phyloP scores from a whole-genome alignment of 2,113 vertebrate genomes.

The Callocephalon fimbriatum region DNA sequence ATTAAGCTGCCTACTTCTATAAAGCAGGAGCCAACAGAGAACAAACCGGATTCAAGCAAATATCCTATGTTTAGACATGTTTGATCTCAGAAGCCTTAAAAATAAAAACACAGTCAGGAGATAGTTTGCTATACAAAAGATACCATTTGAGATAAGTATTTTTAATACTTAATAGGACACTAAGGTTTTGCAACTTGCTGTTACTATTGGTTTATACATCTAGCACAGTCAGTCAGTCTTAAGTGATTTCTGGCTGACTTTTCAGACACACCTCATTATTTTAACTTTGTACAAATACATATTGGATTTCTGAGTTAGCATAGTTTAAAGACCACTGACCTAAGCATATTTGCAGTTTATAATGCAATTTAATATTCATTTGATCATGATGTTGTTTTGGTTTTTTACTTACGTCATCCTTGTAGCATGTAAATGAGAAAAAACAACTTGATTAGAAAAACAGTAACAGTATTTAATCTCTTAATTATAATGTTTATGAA shows the following conservation, averaged over 20 bases:
- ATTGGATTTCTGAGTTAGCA: not conserved
- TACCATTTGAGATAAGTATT: not conserved
- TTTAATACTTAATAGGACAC: not conserved
- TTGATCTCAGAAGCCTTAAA: not conserved
- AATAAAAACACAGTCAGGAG: not conserved
- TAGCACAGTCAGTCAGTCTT: not conserved
- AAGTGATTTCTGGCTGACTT: not conserved
- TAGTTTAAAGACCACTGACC: conserved; percentile 21
- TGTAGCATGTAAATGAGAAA: conserved; percentile 74
- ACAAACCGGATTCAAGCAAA: not conserved
- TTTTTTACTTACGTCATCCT: conserved; percentile 83
- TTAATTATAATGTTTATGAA: not conserved
- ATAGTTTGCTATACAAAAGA: not conserved
- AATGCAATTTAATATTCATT: conserved; percentile 18
- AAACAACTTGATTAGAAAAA: conserved; percentile 57
- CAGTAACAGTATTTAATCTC: not conserved
- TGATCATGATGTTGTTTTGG: not conserved
- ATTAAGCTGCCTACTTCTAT: not conserved
- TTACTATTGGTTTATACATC: not conserved
- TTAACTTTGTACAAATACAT: not conserved
- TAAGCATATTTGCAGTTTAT: not conserved
- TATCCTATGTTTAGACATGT: not conserved
- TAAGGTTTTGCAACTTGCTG: not conserved
- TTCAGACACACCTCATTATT: not conserved
- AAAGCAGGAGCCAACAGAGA: not conserved